Conservation (phyloP, 2,797 vertebrate genomes). For the Pseudotriccus pelzelni region DNA sequence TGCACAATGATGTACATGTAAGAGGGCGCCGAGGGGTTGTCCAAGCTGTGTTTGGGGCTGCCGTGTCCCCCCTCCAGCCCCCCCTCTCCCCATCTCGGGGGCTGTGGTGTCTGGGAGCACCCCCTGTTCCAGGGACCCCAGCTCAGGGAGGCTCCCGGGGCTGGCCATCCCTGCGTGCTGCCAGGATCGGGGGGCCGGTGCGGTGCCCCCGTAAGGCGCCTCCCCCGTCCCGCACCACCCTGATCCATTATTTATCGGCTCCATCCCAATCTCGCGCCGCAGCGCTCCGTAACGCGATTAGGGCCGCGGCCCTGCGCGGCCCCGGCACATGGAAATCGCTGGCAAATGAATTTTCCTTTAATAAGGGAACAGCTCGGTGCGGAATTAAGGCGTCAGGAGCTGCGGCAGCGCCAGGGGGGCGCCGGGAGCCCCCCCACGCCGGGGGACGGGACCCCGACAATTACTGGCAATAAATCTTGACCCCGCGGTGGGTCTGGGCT, state of each 20-base stretch:
- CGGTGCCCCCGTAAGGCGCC: neutral
- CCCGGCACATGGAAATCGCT: constrained; percentile 61
- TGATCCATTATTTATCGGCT: constrained; percentile 57
- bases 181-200: no score
- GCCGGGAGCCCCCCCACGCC: neutral
- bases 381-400: constrained; percentile 42
- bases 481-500: neutral
- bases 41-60: fast-evolving
- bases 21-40: neutral
- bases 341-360: constrained; percentile 72
- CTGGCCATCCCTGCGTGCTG: neutral
- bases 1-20: fast-evolving
- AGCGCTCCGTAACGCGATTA: constrained; percentile 48
- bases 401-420: neutral
- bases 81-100: fast-evolving
- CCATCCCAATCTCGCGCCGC: constrained; percentile 23
- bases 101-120: neutral
- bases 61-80: fast-evolving
- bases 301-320: neutral
- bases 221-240: neutral
- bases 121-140: fast-evolving
- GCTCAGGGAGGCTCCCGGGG: no score
- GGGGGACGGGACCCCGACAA: constrained; percentile 7
- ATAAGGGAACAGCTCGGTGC: constrained; percentile 49
- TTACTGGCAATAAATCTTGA: constrained; percentile 51